Base-by-base conservation (phyloP, 2,888 invertebrate species). In the Marasmarcha lunaedactyla region DNA sequence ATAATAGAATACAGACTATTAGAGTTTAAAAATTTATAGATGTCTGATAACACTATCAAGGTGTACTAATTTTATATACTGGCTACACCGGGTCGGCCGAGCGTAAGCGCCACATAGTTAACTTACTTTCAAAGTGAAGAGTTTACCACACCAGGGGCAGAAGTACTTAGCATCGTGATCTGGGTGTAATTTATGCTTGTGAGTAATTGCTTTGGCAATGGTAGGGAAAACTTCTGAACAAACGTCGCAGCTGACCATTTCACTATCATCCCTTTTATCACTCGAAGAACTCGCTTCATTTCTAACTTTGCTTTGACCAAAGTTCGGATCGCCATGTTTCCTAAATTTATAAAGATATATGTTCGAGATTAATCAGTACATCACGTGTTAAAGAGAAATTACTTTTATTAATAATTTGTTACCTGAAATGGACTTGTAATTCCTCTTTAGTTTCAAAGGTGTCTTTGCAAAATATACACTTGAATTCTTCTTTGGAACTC, bases 101-200 rank as follows among this genome's bases (percentile, higher is more conserved):
- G n/a, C n/a, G n/a, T 5, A 20, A 20, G 20, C 4, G 20, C 20
- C 3, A 5, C 20, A 20, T 7, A 20, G 20, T 20, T 20, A 33
- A 20, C 36, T 60, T 68, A 86, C 85, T 79, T 88, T 88, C 57
- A 90, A 71, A 7, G 89, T 88, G 59, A 89, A 90, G 39, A 89
- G 86, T 77, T 87, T 89, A 6, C 89, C 89, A 59, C 90, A 90
- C 71, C 86, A 86, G 15, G 86, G 84, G 45, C 89, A 90, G 60
- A 87, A 89, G 62, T 88, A 85, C 58, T 89, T 89, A 14, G 85
- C 76, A 35, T 85, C 85, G 55, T 86, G 86, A 45, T 87, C 84
- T 1, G 87, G 87, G 71, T 90, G 89, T 46, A 86, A 77, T 55
- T 86, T 86, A 59, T 88, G 89, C 63, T 88, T 88, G 70, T 90